Base-by-base conservation (phyloP, 2,797 vertebrate species). In the Spea hammondii region DNA sequence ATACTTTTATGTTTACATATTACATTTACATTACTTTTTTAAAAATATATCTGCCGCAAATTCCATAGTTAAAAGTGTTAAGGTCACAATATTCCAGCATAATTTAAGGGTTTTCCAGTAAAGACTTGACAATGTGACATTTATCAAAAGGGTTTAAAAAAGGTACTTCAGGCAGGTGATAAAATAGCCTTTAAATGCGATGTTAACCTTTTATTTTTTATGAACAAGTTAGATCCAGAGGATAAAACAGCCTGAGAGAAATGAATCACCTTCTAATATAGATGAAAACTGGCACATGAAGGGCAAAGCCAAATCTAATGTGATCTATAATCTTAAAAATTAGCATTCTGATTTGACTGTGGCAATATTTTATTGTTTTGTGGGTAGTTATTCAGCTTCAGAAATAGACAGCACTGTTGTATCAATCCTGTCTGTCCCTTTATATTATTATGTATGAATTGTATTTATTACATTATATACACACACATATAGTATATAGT, bases 81-180 rank as follows among this genome's bases (percentile, higher is more conserved):
- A 32, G 2, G 17, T 50, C 66, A 51, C 32, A 77, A 73, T 62
- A 6, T 74, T 74, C 46, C 66, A 73, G 17, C 59, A 12, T 69
- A 69, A 55, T 17, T 69, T 48, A 73, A 66, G 53, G n/a, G 50
- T 45, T 60, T 72, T 45, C 13, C 32, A 51, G 64, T 60, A 7
- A 73, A 60, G 17, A 50, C 48, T 17, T 78, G 82, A 83, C 83
- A 79, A 77, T 67, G 76, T 79, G 83, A 79, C 76, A 83, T 86
- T 83, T 83, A 77, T 84, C 82, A 81, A 81, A 69, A 76, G 48
- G 2, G 6, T 57, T 79, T 65, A 79, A 60, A 53, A 64, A 4
- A 71, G 79, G 72, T 83, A 47, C 70, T 79, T 79, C 45, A 65
- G 78, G 78, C 85, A 86, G 82, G 82, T 84, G 82, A 84, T 76